Evolutionary conservation across 2,113 vertebrate genomes (phyloP), one percentile per base, ranked within the genome.

Genomic region (Carassius carassius): DNA sequence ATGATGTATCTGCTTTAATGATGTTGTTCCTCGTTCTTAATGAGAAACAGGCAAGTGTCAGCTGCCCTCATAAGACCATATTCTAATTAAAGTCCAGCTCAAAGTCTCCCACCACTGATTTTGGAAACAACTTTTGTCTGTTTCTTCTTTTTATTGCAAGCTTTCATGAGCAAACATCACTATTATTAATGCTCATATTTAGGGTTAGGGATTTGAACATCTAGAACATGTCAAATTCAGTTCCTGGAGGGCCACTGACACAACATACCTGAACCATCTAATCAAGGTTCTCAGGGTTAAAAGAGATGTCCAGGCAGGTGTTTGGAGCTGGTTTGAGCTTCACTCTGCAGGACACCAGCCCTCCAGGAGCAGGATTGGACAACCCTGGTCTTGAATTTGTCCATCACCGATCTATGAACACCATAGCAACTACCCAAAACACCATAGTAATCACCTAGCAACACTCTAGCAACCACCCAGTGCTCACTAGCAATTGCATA

Each of bases 1-100:
- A 78, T 49, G 35, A 21, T 82, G 73, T 21, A 11, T 81, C 47
- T 21, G 29, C 25, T 83, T 72, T 86, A 78, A 65, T 74, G 44
- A 56, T 82, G 13, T 17, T 78, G 23, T 47, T 73, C 51, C n/a
- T 79, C 6, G 23, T 35, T 65, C 11, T 12, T 70, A 82, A 84
- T 84, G 56, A 73, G 56, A 74, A 41, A 84, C 29, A 58, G 49
- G 19, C 51, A 78, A 23, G 80, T 21, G 19, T 41, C 19, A 35
- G n/a, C n/a, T 47, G 17, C 47, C 16, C 49, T 82, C 65, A 82
- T 69, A 37, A 81, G 62, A 25, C 47, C 19, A 11, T 69, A 56
- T 37, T 82, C 47, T 37, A 82, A 56, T 82, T 70, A 82, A 54
- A 82, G 65, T 19, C 13, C 19, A 70, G 29, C 25, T 51, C 41